Base-by-base conservation (phyloP, 2,888 invertebrate genomes). In the Chaetogeoica ovagalla region DNA sequence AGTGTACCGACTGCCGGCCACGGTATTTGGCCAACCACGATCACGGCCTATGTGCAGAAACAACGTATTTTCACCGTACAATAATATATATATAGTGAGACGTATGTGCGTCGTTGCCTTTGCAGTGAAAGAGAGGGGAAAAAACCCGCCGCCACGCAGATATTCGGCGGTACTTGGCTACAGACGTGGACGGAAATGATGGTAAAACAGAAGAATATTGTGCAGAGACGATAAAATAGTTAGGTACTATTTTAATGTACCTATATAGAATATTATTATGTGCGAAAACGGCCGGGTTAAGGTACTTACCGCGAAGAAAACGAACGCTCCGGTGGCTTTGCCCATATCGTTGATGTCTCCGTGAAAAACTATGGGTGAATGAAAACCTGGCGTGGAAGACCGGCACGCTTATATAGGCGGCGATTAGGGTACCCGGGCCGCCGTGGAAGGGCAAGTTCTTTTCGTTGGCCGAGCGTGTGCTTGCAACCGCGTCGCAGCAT, bases 401-500 rank as follows among this genome's bases (percentile, higher is more conserved):
- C 57, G 23, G 5, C 57, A 19, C 30, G 9, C 66, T 75, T 75
- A 75, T 75, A 75, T 75, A 74, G 55, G 13, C 48, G 13, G 48
- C 48, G 13, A 13, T 11, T 48, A 1, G 13, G 48, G 43, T 43
- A 7, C n/a, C 13, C n/a, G 52, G 37, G n/a, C 57, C 21, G 37
- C 70, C 37, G 37, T 43, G 74, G 55, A 57, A 57, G 17, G 39
- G 65, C 65, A 15, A 70, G 59, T 59, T 39, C 43, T 48, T 48
- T 30, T 30, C 48, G 48, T 1, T 13, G 48, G 9, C 66, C 17
- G n/a, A n/a, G n/a, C 71, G 43, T 21, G 39, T 60, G 59, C 59
- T 17, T 9, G 3, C 70, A n/a, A n/a, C 57, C 11, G 43, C 17
- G 43, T 43, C 7, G 9, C 43, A 7, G 43, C 9, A 9, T 9